Base-by-base conservation (phyloP, 1,140 invertebrate genomes). In the Zelostemma sp. region DNA sequence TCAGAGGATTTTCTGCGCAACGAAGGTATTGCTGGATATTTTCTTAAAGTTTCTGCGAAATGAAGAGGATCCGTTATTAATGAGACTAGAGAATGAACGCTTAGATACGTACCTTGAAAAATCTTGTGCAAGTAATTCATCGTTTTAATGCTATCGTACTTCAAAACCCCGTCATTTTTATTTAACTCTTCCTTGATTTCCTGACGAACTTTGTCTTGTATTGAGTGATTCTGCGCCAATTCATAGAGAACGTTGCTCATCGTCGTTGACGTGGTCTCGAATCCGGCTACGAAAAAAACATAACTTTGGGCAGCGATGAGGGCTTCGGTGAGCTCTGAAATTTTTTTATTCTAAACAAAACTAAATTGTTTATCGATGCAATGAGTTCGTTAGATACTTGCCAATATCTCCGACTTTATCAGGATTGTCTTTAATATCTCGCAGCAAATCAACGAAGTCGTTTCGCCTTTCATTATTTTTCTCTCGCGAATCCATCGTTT, bases 31-130 rank as follows among this genome's bases (percentile, higher is more conserved):
- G 89, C 87, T 1, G 90, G 88, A 76, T 88, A 88, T 66, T 88
- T 80, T 1, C 90, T 81, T 46, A 90, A 71, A 1, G 88, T 89
- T 82, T 92, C 91, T 89, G 73, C 35, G 85, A 88, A 61, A 57
- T 9, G 51, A 62, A 55, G 49, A 54, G 54, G 21, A 25, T 25
- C 8, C 40, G n/a, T 12, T 17, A 43, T 5, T n/a, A 25, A 49
- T 50, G 18, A 19, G 51, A 12, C 8, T 47, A 35, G n/a, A 25
- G 9, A 11, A 31, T 12, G 19, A 12, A 49, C 40, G 38, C 33
- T 28, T 40, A 19, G 5, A 28, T 16, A 46, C 15, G 38, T 68
- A 79, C 77, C 75, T 73, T 68, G 50, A 35, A n/a, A n/a, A n/a
- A n/a, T n/a, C n/a, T n/a, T n/a, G n/a, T n/a, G n/a, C n/a, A n/a